These are phyloP conservation scores for Nibea albiflora DNA, from an alignment of 2,113 vertebrate genomes.

Conservation along the genomic window DNA sequence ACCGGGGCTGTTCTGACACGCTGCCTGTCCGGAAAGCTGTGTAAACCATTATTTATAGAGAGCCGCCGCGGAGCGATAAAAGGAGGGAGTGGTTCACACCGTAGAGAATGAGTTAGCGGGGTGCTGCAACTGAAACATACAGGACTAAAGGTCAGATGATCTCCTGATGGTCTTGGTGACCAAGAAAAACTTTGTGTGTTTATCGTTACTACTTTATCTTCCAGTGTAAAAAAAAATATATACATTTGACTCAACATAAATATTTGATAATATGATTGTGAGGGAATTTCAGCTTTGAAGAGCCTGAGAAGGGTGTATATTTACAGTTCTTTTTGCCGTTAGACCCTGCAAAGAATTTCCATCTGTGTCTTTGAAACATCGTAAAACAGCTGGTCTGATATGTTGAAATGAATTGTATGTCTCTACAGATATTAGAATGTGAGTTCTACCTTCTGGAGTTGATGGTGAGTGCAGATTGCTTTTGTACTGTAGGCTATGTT, in stretches of 20 bases:
- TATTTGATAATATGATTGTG: not conserved
- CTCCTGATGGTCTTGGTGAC: not conserved
- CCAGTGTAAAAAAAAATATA: no score
- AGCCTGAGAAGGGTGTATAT: not conserved
- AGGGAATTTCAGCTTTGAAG: not conserved
- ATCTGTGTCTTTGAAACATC: not conserved
- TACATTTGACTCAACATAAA: not conserved
- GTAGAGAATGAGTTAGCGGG: slow-evolving; percentile 25
- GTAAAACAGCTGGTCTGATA: not conserved
- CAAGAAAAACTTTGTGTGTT: not conserved
- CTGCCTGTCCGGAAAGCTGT: slow-evolving; percentile 53
- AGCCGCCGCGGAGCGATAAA: slow-evolving; percentile 14
- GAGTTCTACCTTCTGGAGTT: slow-evolving; percentile 99
- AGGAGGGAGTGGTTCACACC: slow-evolving; percentile 48
- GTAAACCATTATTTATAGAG: slow-evolving; percentile 62
- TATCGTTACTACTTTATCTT: not conserved
- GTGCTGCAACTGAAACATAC: slow-evolving; percentile 37
- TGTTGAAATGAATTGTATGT: not conserved
- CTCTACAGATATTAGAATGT: slow-evolving; percentile 95
- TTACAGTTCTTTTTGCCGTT: not conserved
- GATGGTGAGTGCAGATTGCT: slow-evolving; percentile 88
- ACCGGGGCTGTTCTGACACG: slow-evolving; percentile 34
- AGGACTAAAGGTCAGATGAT: not conserved
- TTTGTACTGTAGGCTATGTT: not conserved
- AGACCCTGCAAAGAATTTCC: not conserved